Percentiles rank a stretch among this genome's conserved stretches.
phyloP scores from a whole-genome alignment of 1,140 invertebrate genomes.

The Venustaconcha ellipsiformis region DNA sequence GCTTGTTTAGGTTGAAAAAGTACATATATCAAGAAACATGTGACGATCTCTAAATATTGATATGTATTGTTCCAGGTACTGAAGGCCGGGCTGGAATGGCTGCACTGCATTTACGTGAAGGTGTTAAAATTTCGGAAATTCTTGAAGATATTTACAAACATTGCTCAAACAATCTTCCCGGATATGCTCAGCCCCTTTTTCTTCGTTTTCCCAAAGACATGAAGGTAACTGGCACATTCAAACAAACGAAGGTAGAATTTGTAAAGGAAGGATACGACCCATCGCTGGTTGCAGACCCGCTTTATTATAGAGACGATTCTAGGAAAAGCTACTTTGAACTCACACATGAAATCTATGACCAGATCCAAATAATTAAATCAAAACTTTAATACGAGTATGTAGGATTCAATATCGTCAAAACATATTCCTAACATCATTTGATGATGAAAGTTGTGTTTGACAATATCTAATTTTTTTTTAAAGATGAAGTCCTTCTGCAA shows the following conservation, averaged over 20 bases:
- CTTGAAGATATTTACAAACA: constrained; percentile 2
- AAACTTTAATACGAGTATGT: too few relatives aligned
- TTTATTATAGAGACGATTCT: constrained; percentile 6
- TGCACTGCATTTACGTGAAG: constrained; percentile 8
- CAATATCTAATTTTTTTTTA: too few relatives aligned
- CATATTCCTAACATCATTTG: too few relatives aligned
- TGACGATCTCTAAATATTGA: neutral
- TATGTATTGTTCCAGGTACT: neutral
- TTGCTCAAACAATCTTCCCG: neutral
- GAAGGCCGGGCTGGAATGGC: constrained; percentile 18
- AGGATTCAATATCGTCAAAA: too few relatives aligned
- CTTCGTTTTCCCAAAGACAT: constrained; percentile 11
- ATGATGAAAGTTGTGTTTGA: too few relatives aligned
- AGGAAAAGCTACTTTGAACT: constrained; percentile 5
- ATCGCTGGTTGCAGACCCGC: neutral
- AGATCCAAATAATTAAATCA: neutral
- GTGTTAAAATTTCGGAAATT: neutral
- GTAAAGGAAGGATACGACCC: constrained; percentile 12
- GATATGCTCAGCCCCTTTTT: constrained; percentile 11
- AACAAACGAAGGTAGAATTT: constrained; percentile 6
- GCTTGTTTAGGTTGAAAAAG: neutral
- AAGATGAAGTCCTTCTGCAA: too few relatives aligned
- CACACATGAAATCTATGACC: constrained; percentile 5
- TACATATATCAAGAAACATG: neutral
- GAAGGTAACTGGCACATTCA: constrained; percentile 6